Conservation (phyloP, 2,113 vertebrate genomes). For the Nesospiza acunhae region DNA sequence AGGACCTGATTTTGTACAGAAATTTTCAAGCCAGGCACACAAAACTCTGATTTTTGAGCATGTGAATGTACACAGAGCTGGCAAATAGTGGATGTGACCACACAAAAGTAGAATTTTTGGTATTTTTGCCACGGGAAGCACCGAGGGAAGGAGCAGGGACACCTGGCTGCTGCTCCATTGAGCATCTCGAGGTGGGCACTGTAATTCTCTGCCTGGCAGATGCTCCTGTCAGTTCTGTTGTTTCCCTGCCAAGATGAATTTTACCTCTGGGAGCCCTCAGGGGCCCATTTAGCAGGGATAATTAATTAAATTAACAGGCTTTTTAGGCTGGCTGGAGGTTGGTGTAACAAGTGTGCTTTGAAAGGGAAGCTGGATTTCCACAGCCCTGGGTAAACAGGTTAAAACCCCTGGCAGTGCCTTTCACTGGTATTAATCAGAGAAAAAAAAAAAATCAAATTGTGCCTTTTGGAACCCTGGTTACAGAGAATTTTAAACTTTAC, state of each 20-base stretch:
- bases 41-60: fast-evolving
- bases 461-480: not conserved
- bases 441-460: not conserved
- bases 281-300: not conserved
- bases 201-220: not conserved
- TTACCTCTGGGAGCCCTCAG: not conserved
- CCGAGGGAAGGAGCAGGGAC: not conserved
- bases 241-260: not conserved
- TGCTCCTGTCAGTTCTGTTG: not conserved
- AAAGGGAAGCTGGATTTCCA: not conserved
- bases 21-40: fast-evolving
- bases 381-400: not conserved
- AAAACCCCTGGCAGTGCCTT: not conserved
- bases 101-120: not conserved
- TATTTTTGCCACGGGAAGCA: fast-evolving
- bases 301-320: not conserved
- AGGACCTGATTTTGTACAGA: not conserved
- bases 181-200: not conserved
- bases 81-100: fast-evolving
- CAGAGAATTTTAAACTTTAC: not conserved
- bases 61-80: fast-evolving
- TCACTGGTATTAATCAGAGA: not conserved
- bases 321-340: not conserved
- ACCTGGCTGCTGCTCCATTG: not conserved
- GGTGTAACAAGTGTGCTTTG: not conserved